phyloP scores from a whole-genome alignment of 2,888 invertebrate genomes.

The Lithosia quadra region DNA sequence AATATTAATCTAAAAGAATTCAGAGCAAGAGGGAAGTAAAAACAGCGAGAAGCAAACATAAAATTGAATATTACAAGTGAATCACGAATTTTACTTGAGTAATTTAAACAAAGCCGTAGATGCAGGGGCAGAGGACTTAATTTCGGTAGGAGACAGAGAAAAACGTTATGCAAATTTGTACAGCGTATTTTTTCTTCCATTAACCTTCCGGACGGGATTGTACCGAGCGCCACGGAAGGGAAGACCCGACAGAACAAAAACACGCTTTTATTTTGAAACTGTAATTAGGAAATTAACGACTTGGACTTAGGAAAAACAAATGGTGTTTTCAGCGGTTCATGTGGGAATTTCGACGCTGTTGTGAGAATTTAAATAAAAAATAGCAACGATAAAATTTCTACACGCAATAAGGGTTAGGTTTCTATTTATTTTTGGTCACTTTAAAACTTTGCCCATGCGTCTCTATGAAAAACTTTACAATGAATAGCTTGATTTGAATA shows the following conservation, averaged over 20 bases:
- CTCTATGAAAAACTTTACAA: background rate
- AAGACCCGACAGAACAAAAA: constrained; percentile 74
- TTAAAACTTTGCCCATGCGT: background rate
- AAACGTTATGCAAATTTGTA: constrained; percentile 86
- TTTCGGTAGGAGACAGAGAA: constrained; percentile 78
- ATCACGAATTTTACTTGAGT: constrained; percentile 78
- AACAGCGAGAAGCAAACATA: constrained; percentile 54
- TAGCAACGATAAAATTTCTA: constrained; percentile 50
- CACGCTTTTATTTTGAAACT: constrained; percentile 80
- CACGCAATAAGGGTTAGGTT: constrained; percentile 25
- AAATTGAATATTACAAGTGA: constrained; percentile 74
- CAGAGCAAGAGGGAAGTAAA: constrained; percentile 43
- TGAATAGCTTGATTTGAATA: too few species aligned
- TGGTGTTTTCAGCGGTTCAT: constrained; percentile 71
- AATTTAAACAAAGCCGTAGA: constrained; percentile 82
- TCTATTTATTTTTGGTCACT: constrained; percentile 11
- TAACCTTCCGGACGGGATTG: constrained; percentile 77
- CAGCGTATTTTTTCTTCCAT: constrained; percentile 85
- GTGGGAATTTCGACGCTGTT: constrained; percentile 68
- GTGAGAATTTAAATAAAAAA: constrained; percentile 66
- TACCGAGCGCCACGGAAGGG: constrained; percentile 64
- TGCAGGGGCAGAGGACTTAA: constrained; percentile 78
- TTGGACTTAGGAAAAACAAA: constrained; percentile 78
- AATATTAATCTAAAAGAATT: constrained; percentile 51
- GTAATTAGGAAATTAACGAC: constrained; percentile 86